These are phyloP conservation scores for Parapsyche elsis DNA, from an alignment of 1,140 invertebrate genomes.

Conservation along the genomic window DNA sequence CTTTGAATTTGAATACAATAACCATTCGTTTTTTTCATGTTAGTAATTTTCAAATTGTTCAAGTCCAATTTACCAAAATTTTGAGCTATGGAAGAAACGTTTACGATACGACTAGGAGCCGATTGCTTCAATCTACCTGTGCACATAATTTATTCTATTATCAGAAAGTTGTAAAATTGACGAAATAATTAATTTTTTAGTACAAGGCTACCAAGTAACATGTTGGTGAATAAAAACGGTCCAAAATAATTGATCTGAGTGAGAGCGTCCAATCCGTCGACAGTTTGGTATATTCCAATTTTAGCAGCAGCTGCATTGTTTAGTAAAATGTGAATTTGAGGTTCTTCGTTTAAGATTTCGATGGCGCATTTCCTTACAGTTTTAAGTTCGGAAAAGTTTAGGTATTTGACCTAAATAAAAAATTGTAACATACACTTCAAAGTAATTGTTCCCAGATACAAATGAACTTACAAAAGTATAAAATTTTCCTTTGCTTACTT, in stretches of 20 bases:
- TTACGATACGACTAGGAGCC: constrained; percentile 71
- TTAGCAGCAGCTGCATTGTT: constrained; percentile 73
- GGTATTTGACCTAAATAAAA: constrained; percentile 62
- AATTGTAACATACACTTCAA: neutral
- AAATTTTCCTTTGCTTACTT: too few relatives aligned
- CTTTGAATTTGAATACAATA: constrained; percentile 74
- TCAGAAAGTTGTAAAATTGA: neutral
- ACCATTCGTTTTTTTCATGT: constrained; percentile 58
- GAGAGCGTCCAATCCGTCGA: constrained; percentile 71
- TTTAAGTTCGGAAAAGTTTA: constrained; percentile 67
- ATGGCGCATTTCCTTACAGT: constrained; percentile 67
- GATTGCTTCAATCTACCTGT: constrained; percentile 66
- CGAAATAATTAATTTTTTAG: neutral
- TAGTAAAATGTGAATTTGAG: constrained; percentile 72
- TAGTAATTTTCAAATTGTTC: constrained; percentile 58
- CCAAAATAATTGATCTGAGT: constrained; percentile 77
- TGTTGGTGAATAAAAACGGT: constrained; percentile 74
- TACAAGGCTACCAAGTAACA: constrained; percentile 65
- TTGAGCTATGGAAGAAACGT: constrained; percentile 73
- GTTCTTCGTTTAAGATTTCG: constrained; percentile 64
- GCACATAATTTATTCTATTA: neutral
- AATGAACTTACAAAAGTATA: neutral
- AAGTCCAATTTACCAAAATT: constrained; percentile 68
- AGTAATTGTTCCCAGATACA: neutral
- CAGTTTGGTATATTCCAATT: constrained; percentile 66